Evolutionary conservation across 2,113 vertebrate genomes (phyloP).

Genomic region (Acinonyx jubatus): DNA sequence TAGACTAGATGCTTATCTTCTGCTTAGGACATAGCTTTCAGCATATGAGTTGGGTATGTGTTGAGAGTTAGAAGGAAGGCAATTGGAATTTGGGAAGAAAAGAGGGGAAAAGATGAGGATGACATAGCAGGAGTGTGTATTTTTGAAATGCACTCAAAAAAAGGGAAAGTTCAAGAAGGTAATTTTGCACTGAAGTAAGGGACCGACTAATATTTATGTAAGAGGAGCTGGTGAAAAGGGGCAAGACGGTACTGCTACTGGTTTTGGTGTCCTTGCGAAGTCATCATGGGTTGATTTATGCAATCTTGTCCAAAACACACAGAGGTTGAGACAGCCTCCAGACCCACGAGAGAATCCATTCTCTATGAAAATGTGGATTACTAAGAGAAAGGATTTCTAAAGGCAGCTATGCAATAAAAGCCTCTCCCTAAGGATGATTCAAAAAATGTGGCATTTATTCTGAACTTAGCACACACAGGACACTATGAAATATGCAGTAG

Average conservation of each 20-base stretch:
- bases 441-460: neutral
- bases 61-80: neutral
- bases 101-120: neutral
- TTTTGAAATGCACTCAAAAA: neutral
- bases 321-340: neutral
- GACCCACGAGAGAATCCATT: neutral
- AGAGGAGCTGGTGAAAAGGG: neutral
- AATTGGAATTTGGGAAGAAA: neutral
- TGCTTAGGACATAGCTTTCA: neutral
- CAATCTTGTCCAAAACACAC: neutral
- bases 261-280: neutral
- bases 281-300: neutral
- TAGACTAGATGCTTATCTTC: neutral
- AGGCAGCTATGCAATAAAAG: neutral
- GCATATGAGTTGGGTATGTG: neutral
- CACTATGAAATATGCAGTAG: neutral
- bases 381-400: neutral
- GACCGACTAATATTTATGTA: neutral
- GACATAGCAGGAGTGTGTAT: neutral
- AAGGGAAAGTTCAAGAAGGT: neutral
- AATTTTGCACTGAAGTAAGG: neutral
- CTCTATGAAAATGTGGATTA: neutral
- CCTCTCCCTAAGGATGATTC: neutral
- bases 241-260: neutral
- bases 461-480: neutral